phyloP scores from a whole-genome alignment of 2,888 invertebrate species.

The Morpho achilles region DNA sequence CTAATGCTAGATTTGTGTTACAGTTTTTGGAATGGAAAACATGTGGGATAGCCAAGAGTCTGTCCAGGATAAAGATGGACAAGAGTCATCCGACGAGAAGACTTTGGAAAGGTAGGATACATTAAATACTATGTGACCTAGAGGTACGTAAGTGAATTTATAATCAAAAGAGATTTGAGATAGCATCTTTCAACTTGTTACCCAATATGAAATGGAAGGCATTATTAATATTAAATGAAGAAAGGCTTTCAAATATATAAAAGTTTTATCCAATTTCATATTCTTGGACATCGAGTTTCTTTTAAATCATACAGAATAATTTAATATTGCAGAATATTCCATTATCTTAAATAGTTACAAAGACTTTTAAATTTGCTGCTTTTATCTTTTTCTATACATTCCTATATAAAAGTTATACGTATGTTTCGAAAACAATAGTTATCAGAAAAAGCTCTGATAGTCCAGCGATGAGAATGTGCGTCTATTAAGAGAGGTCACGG shows the following conservation, averaged over 20 bases:
- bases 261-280: neutral
- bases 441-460: too few relatives aligned
- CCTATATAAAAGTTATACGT: neutral
- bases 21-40: slow-evolving; percentile 70
- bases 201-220: neutral
- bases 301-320: slow-evolving; percentile 18
- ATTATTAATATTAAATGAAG: slow-evolving; percentile 12
- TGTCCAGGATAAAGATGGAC: slow-evolving; percentile 57
- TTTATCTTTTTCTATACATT: neutral
- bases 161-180: too few relatives aligned
- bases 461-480: too few relatives aligned
- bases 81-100: slow-evolving; percentile 52
- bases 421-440: too few relatives aligned
- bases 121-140: neutral
- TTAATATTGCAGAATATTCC: slow-evolving; percentile 12
- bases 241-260: slow-evolving; percentile 9
- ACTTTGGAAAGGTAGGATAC: slow-evolving; percentile 57
- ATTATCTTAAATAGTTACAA: slow-evolving; percentile 5
- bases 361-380: neutral
- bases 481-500: too few relatives aligned
- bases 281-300: slow-evolving; percentile 4
- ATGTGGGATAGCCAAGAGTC: slow-evolving; percentile 68
- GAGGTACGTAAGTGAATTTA: too few relatives aligned
- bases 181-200: too few relatives aligned
- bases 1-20: slow-evolving; percentile 24